Base-by-base conservation (phyloP, 2,797 vertebrate species). In the Falco cherrug region DNA sequence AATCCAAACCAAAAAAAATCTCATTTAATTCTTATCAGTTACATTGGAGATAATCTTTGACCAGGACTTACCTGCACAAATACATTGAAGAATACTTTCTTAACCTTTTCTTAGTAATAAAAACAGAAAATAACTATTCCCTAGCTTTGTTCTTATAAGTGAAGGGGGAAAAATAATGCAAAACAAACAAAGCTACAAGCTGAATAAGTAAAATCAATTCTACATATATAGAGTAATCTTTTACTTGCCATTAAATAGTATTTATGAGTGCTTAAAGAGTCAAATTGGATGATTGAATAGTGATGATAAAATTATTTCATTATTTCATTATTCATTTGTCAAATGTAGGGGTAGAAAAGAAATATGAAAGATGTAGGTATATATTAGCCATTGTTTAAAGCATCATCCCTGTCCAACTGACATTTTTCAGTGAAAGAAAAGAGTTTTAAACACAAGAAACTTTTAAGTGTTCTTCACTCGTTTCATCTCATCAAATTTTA, bases 21-120 rank as follows among this genome's bases (percentile, higher is more conserved):
- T 89, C 19, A 60, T 79, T 87, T 93, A 51, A n/a, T 73, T 91
- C 43, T 65, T 50, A 57, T 67, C 6, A 4, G 45, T 88, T 90
- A 76, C 33, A 37, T 50, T 80, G 29, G 22, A 88, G 43, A 67
- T 57, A 80, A 94, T 75, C 25, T 76, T 85, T 5, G 6, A 21
- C 41, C 43, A 59, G 48, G 33, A 88, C 18, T 88, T 64, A 47
- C 70, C 68, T 65, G 16, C 25, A 74, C 43, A 83, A 88, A 88
- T 54, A 69, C 57, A 70, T 54, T 86, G 68, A 86, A 88, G 37
- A 80, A 84, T n/a, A 70, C 31, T 86, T 92, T 35, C 80, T 86
- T 96, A 95, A 92, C 84, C 37, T 93, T 95, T 93, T 77, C 69
- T 63, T 80, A 86, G 56, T 56, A 93, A 90, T 92, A 92, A 43